These are phyloP conservation scores for Ectobius pallidus DNA, from an alignment of 2,888 invertebrate genomes.

Conservation along the genomic window DNA sequence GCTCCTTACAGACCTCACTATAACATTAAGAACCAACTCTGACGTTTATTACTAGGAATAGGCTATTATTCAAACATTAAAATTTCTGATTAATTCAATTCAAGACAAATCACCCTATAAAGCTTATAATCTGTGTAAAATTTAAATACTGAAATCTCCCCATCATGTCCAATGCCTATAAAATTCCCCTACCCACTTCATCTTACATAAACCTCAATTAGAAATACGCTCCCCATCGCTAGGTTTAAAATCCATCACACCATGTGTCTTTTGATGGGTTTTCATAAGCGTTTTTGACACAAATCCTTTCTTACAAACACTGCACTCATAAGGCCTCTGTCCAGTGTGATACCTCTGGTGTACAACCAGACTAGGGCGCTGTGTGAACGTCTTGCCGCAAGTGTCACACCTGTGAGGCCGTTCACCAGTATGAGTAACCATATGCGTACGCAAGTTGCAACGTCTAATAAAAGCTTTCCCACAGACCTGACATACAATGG, in stretches of 20 bases:
- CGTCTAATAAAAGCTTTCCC: constrained; percentile 55
- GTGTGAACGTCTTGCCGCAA: constrained; percentile 60
- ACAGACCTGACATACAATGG: constrained; percentile 54
- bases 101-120: no score
- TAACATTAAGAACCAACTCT: no score
- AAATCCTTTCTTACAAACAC: constrained; percentile 55
- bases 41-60: no score
- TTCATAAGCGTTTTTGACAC: constrained; percentile 56
- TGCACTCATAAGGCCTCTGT: constrained; percentile 56
- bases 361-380: constrained; percentile 59
- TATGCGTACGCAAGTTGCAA: constrained; percentile 56
- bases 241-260: background rate
- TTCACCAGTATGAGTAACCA: constrained; percentile 58
- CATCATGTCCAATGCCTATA: no score
- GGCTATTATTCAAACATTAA: no score
- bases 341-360: constrained; percentile 59
- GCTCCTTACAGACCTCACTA: no score
- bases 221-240: no score
- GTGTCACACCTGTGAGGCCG: constrained; percentile 58
- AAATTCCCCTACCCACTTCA: no score
- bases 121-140: no score
- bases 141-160: no score
- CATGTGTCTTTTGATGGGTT: constrained; percentile 54
- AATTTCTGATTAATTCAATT: no score
- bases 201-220: no score